Conservation (phyloP, 92 coral and sea anemone genomes). For the Metridium senile region DNA sequence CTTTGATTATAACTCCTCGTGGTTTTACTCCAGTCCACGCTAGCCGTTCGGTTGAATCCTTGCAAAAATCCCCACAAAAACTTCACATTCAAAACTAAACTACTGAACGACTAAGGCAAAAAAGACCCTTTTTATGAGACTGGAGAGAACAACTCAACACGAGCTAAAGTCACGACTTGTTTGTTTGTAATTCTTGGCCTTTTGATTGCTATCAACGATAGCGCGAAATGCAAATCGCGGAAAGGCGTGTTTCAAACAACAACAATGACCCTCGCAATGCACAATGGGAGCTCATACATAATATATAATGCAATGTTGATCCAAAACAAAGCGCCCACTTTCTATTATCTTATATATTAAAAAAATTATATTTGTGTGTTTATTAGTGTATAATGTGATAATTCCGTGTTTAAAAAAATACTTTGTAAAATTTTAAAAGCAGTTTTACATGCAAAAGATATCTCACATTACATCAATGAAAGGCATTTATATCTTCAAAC, state of each 20-base stretch:
- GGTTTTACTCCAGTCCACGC: too few species aligned
- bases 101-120: not conserved
- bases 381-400: too few species aligned
- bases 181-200: not conserved
- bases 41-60: not conserved
- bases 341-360: too few species aligned
- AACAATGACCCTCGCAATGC: constrained; percentile 4
- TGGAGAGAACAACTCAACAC: not conserved
- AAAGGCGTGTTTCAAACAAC: constrained; percentile 15
- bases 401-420: too few species aligned
- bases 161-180: not conserved
- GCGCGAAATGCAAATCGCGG: constrained; percentile 35
- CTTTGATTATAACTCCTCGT: not conserved
- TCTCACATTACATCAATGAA: too few species aligned
- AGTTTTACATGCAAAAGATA: too few species aligned
- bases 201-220: not conserved
- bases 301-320: too few species aligned
- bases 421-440: too few species aligned
- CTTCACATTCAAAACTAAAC: not conserved
- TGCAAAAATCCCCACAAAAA: not conserved
- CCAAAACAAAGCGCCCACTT: too few species aligned
- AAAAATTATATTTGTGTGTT: too few species aligned
- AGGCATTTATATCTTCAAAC: too few species aligned
- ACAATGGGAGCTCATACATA: constrained; percentile 7
- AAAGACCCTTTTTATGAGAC: not conserved